Conservation (phyloP, 2,797 vertebrate genomes). For the Channa striata region DNA sequence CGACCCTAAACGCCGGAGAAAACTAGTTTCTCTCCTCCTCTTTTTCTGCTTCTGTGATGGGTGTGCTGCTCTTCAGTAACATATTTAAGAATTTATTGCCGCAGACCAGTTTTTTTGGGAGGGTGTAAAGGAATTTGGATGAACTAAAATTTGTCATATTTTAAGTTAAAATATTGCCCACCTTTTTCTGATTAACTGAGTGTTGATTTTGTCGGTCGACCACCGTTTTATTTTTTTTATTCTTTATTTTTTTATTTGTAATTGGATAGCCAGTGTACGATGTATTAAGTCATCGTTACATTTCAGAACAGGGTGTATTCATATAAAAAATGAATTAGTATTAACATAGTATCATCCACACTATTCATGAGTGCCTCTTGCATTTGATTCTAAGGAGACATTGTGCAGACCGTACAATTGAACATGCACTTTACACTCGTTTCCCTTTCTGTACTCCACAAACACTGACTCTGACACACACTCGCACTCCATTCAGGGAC, state of each 20-base stretch:
- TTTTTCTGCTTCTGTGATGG: constrained; percentile 44
- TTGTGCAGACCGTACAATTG: constrained; percentile 68
- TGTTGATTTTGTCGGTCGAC: constrained; percentile 8
- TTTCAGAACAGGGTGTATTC: constrained; percentile 55
- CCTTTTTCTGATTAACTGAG: not conserved
- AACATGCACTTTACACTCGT: constrained; percentile 70
- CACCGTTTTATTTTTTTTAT: too few relatives aligned
- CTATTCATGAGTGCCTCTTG: constrained; percentile 63
- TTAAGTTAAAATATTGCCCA: constrained; percentile 1
- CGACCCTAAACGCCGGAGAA: constrained; percentile 70
- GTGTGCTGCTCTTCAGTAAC: constrained; percentile 10
- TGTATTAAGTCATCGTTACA: constrained; percentile 52
- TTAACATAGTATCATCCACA: constrained; percentile 58
- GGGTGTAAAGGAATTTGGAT: not conserved
- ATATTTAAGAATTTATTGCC: constrained; percentile 31
- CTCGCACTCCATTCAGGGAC: constrained; percentile 69
- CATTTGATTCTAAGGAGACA: constrained; percentile 73
- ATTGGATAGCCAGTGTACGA: constrained; percentile 27
- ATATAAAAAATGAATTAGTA: constrained; percentile 63
- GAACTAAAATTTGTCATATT: constrained; percentile 19
- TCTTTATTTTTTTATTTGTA: not conserved
- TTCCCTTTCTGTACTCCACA: constrained; percentile 59
- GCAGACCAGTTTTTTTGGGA: not conserved
- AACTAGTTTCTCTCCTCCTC: constrained; percentile 64
- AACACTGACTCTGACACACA: constrained; percentile 65